These are phyloP conservation scores for Caenorhabditis wallacei DNA, from an alignment of 2,888 invertebrate species.

Conservation along the genomic window DNA sequence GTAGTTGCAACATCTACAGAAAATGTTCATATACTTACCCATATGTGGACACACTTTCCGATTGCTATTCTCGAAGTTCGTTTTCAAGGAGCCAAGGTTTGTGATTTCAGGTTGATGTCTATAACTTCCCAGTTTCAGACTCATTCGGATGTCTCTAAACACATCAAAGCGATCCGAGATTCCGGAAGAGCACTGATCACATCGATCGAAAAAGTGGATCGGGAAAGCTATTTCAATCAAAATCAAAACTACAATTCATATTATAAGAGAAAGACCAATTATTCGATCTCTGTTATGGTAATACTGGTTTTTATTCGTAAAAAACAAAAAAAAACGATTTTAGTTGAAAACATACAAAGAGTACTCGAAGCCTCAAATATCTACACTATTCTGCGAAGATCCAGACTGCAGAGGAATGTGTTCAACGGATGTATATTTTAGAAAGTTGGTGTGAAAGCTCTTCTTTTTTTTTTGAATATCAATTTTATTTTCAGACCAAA, in stretches of 20 bases:
- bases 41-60: background rate
- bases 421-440: background rate
- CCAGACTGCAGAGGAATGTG: conserved; percentile 14
- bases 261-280: background rate
- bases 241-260: background rate
- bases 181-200: background rate
- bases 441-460: background rate
- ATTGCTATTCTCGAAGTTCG: background rate
- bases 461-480: background rate
- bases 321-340: background rate
- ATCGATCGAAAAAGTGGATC: background rate
- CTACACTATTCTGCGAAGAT: conserved; percentile 1
- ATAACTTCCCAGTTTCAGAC: too few species aligned
- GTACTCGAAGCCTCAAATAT: background rate
- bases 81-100: background rate
- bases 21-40: background rate
- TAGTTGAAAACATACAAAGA: background rate
- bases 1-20: background rate
- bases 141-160: background rate
- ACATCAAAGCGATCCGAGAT: conserved; percentile 3
- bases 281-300: background rate
- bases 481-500: background rate
- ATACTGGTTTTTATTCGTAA: too few species aligned
- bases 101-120: too few species aligned
- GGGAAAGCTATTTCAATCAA: background rate